phyloP scores from a whole-genome alignment of 1,140 invertebrate genomes.

The Temnothorax curvispinosus region DNA sequence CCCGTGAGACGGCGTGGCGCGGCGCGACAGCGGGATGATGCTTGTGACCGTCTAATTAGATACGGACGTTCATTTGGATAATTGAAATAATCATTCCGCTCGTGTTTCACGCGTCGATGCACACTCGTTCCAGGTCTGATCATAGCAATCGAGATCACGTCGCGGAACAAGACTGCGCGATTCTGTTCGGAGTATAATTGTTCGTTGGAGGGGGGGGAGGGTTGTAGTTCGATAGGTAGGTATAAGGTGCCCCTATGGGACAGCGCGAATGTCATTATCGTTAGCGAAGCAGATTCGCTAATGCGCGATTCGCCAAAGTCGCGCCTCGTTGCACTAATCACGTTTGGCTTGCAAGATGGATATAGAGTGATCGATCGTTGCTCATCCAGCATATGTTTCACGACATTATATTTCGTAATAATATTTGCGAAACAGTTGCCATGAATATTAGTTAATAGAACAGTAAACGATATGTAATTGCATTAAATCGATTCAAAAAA shows the following conservation, averaged over 20 bases:
- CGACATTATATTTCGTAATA: not conserved
- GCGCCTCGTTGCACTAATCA: slow-evolving; percentile 64
- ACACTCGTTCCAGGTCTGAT: slow-evolving; percentile 73
- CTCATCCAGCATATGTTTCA: not conserved
- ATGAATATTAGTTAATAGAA: not conserved
- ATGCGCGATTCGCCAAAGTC: slow-evolving; percentile 1
- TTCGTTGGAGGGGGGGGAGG: not conserved
- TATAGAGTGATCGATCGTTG: not conserved
- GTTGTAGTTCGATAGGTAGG: not conserved
- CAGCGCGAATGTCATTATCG: slow-evolving; percentile 80
- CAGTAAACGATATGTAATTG: not conserved
- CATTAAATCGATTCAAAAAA: not conserved
- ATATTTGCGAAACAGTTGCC: not conserved
- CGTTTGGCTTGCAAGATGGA: slow-evolving; percentile 65
- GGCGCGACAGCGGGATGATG: slow-evolving; percentile 40
- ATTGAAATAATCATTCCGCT: slow-evolving; percentile 83
- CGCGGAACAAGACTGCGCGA: slow-evolving; percentile 76
- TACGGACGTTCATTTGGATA: slow-evolving; percentile 80
- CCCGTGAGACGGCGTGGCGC: slow-evolving; percentile 4
- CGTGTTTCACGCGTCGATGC: slow-evolving; percentile 80
- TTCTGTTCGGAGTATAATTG: slow-evolving; percentile 77
- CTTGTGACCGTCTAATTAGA: slow-evolving; percentile 64
- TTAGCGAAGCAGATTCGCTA: slow-evolving; percentile 70
- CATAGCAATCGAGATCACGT: slow-evolving; percentile 75
- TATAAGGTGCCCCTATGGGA: slow-evolving; percentile 46